A percentile compares a stretch with the other conserved stretches of the same genome.
Evolutionary conservation across 2,797 vertebrate genomes (phyloP).

Genomic region (Yasuhikotakia modesta): DNA sequence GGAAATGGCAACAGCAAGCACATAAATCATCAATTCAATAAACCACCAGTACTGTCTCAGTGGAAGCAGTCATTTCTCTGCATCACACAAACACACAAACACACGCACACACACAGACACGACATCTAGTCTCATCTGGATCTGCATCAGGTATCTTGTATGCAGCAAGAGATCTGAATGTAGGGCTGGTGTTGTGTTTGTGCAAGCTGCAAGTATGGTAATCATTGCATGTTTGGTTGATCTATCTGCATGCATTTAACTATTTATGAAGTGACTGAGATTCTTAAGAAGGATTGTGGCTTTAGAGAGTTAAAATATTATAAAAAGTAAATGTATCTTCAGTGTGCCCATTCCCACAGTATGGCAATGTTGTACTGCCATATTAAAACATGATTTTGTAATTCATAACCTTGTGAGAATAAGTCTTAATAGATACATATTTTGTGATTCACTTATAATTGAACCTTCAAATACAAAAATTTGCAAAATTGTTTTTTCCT

Average conservation of each 20-base stretch:
- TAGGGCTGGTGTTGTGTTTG: background rate
- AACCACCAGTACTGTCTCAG: conserved; percentile 45
- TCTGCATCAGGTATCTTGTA: conserved; percentile 19
- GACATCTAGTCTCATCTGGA: background rate
- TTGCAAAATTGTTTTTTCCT: too few relatives aligned
- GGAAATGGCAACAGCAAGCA: conserved; percentile 39
- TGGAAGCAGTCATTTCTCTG: conserved; percentile 33
- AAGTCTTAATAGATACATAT: too few relatives aligned
- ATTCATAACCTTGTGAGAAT: too few relatives aligned
- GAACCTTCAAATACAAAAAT: too few relatives aligned
- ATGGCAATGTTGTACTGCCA: too few relatives aligned
- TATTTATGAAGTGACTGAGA: too few relatives aligned
- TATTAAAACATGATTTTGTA: too few relatives aligned
- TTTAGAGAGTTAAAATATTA: background rate
- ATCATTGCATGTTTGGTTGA: background rate
- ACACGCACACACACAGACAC: conserved; percentile 2
- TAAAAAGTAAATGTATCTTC: too few relatives aligned
- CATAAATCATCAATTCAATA: conserved; percentile 56
- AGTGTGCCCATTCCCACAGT: too few relatives aligned
- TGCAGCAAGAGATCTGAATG: background rate
- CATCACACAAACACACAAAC: conserved; percentile 25
- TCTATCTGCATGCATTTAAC: background rate
- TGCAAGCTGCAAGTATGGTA: background rate
- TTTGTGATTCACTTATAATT: too few relatives aligned
- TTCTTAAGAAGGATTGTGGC: background rate